Conservation (phyloP, 2,113 vertebrate genomes). For the Carettochelys insculpta region DNA sequence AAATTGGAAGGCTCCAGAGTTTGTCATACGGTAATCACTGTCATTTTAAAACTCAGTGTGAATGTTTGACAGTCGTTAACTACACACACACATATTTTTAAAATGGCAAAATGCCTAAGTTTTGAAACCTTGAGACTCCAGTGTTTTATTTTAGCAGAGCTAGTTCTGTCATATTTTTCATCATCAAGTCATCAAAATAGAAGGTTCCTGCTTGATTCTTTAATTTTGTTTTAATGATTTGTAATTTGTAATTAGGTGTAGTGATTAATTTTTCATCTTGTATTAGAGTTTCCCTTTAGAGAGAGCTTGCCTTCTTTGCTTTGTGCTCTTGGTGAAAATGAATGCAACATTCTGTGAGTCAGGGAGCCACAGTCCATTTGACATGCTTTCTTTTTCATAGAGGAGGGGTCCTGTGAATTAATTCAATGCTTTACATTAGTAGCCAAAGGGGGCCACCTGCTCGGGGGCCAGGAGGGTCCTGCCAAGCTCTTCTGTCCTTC, state of each 20-base stretch:
- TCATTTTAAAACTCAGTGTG: background rate
- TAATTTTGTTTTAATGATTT: background rate
- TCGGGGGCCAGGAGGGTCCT: constrained; percentile 7
- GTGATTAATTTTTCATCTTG: background rate
- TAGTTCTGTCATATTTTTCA: constrained; percentile 28
- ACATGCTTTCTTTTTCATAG: background rate
- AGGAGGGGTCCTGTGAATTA: background rate
- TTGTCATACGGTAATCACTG: background rate
- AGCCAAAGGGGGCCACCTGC: constrained; percentile 39
- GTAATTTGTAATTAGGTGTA: background rate
- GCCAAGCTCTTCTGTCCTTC: constrained; percentile 16
- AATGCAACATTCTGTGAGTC: background rate
- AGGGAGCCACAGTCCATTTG: background rate
- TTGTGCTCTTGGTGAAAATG: background rate
- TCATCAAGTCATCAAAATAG: background rate
- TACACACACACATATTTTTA: background rate
- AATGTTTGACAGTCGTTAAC: constrained; percentile 5
- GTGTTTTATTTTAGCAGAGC: constrained; percentile 19
- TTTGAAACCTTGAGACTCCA: constrained; percentile 39
- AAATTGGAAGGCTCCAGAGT: background rate
- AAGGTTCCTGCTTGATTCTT: background rate
- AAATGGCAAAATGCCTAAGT: background rate
- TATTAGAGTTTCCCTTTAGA: background rate
- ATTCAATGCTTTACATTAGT: background rate
- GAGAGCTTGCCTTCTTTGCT: background rate